Evolutionary conservation across 2,888 invertebrate species (phyloP), one percentile per base, ranked within the genome.

Genomic region (Anodontia alba): DNA sequence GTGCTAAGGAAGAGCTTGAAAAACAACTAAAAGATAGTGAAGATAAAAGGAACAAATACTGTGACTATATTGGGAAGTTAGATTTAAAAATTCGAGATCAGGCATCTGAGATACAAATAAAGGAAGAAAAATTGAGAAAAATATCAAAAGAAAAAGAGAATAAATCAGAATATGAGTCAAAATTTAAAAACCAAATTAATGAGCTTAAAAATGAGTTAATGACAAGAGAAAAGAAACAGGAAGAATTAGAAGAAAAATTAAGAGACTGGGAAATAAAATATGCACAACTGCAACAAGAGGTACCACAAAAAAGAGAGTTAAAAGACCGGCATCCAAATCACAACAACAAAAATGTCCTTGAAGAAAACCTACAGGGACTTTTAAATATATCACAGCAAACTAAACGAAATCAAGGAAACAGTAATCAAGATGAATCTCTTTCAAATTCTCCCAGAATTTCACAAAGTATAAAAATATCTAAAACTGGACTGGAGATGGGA

Each of bases 1-100:
- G 66, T 10, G 62, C 43, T 0, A 73, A 73, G n/a, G 67, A 49
- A 33, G 62, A 77, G 29, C 31, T 80, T 26, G 68, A 79, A 10
- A 26, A 62, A 10, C 62, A 77, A 26, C 33, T 84, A 1, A 68
- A 66, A 20, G 69, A 57, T 0, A 75, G 74, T 54, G 79, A 81
- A 33, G 66, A 75, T 0, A 33, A 49, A 31, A 81, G 54, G 46
- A 84, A 81, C 49, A 79, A 84, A 43, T 76, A 80, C 68, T 67
- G 75, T 51, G 67, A 77, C 23, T 68, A 81, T 26, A 73, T 80
- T 23, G 72, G 76, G 0, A 84, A 84, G 49, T 69, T 81, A 1
- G 75, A 84, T 54, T 69, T 79, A 10, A 84, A 54, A 26, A 62
- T 72, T 31, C 74, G 79, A 69, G 49, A 77, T 36, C 57, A 42